Evolutionary conservation across 2,113 vertebrate species (phyloP).

Genomic region (Chaetodon trifascialis): DNA sequence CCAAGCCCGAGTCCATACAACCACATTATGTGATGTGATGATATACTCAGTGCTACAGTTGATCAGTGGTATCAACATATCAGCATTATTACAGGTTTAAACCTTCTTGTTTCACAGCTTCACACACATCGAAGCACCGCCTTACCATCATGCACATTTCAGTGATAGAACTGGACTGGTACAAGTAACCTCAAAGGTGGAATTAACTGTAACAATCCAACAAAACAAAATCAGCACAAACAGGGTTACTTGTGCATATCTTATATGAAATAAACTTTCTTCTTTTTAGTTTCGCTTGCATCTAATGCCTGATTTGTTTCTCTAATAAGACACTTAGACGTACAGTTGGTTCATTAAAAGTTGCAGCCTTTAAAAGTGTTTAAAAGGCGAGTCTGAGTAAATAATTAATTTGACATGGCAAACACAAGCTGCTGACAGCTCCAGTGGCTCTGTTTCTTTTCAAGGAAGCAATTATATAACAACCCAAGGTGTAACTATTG

Average conservation of each 20-base stretch:
- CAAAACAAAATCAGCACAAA: not conserved
- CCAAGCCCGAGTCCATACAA: constrained; percentile 8
- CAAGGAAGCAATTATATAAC: constrained; percentile 29
- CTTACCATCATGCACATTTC: not conserved
- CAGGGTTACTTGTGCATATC: not conserved
- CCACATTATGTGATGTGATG: constrained; percentile 55
- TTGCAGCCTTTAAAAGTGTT: constrained; percentile 14
- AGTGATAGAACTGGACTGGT: too few species aligned
- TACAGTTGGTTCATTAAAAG: constrained; percentile 23
- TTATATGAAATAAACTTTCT: not conserved
- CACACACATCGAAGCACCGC: not conserved
- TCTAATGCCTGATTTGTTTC: constrained; percentile 8
- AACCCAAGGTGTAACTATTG: not conserved
- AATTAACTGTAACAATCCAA: not conserved
- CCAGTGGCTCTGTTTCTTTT: constrained; percentile 25
- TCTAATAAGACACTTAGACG: not conserved
- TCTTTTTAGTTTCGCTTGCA: not conserved
- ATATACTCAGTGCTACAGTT: not conserved
- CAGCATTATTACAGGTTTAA: not conserved
- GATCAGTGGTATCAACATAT: not conserved
- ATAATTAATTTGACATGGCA: constrained; percentile 35
- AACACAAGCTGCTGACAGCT: constrained; percentile 13
- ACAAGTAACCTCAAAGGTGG: not conserved
- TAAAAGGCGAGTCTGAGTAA: constrained; percentile 28
- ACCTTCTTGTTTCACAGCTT: not conserved